Evolutionary conservation across 1,140 invertebrate genomes (phyloP).

Genomic region (Trissolcus basalis): DNA sequence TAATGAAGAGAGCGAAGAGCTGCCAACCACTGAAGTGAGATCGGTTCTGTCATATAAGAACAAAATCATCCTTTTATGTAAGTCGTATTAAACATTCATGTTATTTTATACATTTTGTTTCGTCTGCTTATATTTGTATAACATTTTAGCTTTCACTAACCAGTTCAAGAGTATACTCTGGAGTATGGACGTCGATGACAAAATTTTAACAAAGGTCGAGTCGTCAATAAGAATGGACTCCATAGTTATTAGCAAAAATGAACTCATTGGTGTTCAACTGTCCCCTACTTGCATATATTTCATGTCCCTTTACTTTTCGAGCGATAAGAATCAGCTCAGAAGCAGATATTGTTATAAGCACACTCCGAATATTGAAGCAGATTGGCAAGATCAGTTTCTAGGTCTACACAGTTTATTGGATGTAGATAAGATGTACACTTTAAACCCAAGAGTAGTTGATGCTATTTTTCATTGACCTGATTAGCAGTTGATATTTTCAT

Average conservation of each 20-base stretch:
- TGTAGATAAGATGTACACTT: too few species aligned
- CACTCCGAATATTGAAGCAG: too few species aligned
- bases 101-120: not conserved
- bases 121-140: not conserved
- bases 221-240: slow-evolving; percentile 22
- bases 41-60: slow-evolving; percentile 31
- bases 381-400: too few species aligned
- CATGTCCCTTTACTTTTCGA: too few species aligned
- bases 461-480: too few species aligned
- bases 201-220: slow-evolving; percentile 19
- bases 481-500: too few species aligned
- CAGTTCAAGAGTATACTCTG: slow-evolving; percentile 15
- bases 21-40: slow-evolving; percentile 28
- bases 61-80: slow-evolving; percentile 25
- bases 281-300: not conserved
- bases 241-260: slow-evolving; percentile 31
- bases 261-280: slow-evolving; percentile 32
- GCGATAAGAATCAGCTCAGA: too few species aligned
- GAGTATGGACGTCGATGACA: slow-evolving; percentile 19
- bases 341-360: too few species aligned
- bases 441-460: too few species aligned
- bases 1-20: slow-evolving; percentile 3
- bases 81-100: not conserved
- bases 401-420: too few species aligned
- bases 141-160: slow-evolving; percentile 15